Conservation (phyloP, 2,113 vertebrate species). For the Taxidea taxus region DNA sequence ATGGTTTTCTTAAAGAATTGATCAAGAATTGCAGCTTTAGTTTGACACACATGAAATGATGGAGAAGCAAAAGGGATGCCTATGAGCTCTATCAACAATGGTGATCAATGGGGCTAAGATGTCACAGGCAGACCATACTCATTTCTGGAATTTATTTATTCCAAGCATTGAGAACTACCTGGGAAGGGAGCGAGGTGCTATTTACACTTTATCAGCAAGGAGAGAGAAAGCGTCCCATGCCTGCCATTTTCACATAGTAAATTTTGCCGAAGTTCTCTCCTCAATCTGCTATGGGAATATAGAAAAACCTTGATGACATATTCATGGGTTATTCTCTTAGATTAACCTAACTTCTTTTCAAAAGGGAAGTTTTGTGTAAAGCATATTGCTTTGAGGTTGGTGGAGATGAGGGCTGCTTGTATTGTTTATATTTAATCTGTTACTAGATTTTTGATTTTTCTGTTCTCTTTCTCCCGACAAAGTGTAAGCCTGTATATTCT, state of each 20-base stretch:
- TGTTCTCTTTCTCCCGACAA: not conserved
- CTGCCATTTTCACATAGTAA: not conserved
- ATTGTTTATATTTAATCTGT: slow-evolving; percentile 4
- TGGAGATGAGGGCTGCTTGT: not conserved
- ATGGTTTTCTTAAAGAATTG: not conserved
- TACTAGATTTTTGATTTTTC: not conserved
- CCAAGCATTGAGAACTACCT: not conserved
- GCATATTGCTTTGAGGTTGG: not conserved
- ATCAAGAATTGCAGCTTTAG: not conserved
- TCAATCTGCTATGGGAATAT: not conserved
- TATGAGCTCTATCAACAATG: not conserved
- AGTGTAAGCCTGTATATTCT: not conserved
- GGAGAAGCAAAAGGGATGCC: not conserved
- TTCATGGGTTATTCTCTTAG: not conserved
- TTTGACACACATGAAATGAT: not conserved
- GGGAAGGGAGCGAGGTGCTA: not conserved
- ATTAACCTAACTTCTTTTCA: slow-evolving; percentile 23
- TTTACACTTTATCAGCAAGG: not conserved
- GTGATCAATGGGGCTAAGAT: not conserved
- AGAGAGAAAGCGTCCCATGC: not conserved
- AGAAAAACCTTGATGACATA: not conserved
- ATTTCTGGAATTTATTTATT: slow-evolving; percentile 30
- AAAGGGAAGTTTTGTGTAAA: not conserved
- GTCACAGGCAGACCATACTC: not conserved
- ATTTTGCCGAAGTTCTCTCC: not conserved